Conservation (phyloP, 2,113 vertebrate species). For the Takifugu flavidus region DNA sequence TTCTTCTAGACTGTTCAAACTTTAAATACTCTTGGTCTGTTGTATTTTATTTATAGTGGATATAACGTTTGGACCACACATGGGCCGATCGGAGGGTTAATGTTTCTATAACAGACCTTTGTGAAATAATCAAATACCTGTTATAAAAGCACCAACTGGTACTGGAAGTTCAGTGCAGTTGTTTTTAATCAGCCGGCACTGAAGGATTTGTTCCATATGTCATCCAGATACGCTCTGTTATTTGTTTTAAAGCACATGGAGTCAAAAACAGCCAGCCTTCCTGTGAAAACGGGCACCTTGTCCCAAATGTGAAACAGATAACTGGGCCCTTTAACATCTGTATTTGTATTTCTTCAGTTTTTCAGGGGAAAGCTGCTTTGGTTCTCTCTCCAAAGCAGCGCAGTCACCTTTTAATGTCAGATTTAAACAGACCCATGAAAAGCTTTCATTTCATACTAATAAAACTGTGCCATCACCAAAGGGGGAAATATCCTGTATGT, state of each 20-base stretch:
- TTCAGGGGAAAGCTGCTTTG: conserved; percentile 24
- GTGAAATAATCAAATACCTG: no score
- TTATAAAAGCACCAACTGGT: no score
- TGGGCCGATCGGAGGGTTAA: no score
- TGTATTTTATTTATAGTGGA: no score
- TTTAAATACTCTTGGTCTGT: no score
- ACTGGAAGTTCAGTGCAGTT: background rate
- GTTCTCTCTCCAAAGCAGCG: conserved; percentile 7
- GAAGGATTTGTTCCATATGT: background rate
- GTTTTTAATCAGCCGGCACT: background rate
- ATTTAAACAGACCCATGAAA: conserved; percentile 41
- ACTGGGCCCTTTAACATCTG: no score
- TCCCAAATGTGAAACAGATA: conserved; percentile 29
- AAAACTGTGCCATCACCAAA: conserved; percentile 23
- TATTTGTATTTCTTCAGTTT: background rate
- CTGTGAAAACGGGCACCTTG: conserved; percentile 21
- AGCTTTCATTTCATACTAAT: conserved; percentile 48
- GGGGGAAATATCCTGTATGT: conserved; percentile 11
- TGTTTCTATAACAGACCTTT: no score
- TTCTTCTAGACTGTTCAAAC: no score
- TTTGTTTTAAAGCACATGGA: conserved; percentile 13
- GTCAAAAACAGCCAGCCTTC: conserved; percentile 8
- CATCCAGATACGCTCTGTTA: background rate
- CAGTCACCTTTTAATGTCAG: conserved; percentile 37
- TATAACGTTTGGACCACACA: no score